Evolutionary conservation across 2,888 invertebrate species (phyloP), one percentile per base, ranked within the genome.

Genomic region (Proisotoma minuta): DNA sequence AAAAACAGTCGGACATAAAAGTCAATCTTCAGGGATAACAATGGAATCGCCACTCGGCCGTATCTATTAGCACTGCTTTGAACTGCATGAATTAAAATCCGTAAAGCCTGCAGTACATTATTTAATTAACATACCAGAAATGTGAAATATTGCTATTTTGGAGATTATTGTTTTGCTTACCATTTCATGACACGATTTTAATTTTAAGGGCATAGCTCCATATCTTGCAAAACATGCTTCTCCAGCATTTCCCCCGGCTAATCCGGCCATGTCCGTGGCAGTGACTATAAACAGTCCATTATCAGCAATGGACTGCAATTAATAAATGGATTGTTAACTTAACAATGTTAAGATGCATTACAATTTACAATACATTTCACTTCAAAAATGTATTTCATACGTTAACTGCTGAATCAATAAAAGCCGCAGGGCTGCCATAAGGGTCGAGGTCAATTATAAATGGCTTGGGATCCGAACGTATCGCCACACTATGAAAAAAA

Each of bases 1-100:
- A 99, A 91, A 78, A 98, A 96, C 8, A 98, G 87, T 63, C 99
- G 81, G 40, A 98, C 85, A 77, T 99, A 99, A 80, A 99, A 99
- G 78, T 99, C 99, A 0, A 89, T 91, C 23, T 95, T 95, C 68
- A 99, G 78, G 26, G 92, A 92, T 2, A 99, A 77, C 48, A 98
- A 76, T 0, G 99, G 99, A 47, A 86, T 86, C 72, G 96, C 95
- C 78, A 93, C 95, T 66, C 92, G 84, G 2, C 93, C 89, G 78
- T 99, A 94, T 28, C 93, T 84, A 76, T 91, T 94, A 0, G 99
- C 98, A 75, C 93, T 91, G 0, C 87, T 83, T 75, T 97, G 92
- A 69, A 99, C 88, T 72, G 88, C 86, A 75, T 92, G 89, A 23
- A 99, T 79, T 40, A 98, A 80, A 75, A 99, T 97, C 68, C 99